A percentile compares a stretch with the other conserved stretches of the same genome.
Evolutionary conservation across 1,140 invertebrate genomes (phyloP).

Genomic region (Andrena cerasifolii): DNA sequence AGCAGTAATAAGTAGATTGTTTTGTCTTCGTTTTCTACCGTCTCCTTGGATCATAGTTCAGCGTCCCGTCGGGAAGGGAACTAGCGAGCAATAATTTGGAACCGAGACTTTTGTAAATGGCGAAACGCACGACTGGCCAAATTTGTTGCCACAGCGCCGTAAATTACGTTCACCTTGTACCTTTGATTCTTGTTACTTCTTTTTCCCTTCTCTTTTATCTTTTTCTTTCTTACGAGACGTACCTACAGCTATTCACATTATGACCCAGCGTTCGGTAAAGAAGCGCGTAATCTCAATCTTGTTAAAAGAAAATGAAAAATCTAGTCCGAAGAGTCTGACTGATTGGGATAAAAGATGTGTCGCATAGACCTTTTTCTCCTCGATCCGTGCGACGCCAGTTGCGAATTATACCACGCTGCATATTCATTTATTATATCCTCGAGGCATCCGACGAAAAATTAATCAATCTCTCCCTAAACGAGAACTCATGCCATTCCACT

Average conservation of each 20-base stretch:
- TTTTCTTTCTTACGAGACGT: constrained; percentile 67
- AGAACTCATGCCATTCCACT: constrained; percentile 70
- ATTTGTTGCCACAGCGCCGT: constrained; percentile 37
- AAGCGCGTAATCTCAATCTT: constrained; percentile 63
- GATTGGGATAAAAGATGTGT: constrained; percentile 55
- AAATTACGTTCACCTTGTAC: constrained; percentile 47
- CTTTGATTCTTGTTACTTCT: constrained; percentile 67
- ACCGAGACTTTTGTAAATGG: constrained; percentile 21
- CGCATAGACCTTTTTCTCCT: constrained; percentile 58
- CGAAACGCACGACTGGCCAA: constrained; percentile 51
- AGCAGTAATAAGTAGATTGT: constrained; percentile 31
- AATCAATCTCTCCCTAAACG: constrained; percentile 34
- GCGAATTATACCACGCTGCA: constrained; percentile 25
- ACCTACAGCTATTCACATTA: constrained; percentile 59
- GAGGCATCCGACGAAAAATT: constrained; percentile 45
- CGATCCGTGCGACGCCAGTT: constrained; percentile 42
- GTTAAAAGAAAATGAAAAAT: constrained; percentile 63
- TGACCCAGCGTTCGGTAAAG: constrained; percentile 66
- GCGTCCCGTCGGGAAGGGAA: not conserved
- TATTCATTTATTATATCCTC: constrained; percentile 48
- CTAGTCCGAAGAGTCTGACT: constrained; percentile 74
- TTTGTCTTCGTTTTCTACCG: constrained; percentile 34
- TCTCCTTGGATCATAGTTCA: constrained; percentile 25
- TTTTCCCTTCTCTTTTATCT: too few relatives aligned
- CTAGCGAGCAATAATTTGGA: constrained; percentile 17